Evolutionary conservation across 2,888 invertebrate species (phyloP).

Genomic region (Panzeria rudis): DNA sequence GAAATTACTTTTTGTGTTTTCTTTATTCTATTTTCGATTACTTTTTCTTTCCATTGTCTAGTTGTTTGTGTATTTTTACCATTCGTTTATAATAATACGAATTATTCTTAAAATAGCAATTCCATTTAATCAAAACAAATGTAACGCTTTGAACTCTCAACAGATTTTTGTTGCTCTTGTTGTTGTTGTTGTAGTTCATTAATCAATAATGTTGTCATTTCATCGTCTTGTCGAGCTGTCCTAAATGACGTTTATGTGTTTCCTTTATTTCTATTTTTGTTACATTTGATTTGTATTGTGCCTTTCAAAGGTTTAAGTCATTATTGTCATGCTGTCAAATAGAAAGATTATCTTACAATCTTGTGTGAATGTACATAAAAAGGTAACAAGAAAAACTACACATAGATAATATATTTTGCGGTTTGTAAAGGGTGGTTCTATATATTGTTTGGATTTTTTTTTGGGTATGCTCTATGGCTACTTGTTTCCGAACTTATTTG

Average conservation of each 20-base stretch:
- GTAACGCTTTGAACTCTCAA: conserved; percentile 59
- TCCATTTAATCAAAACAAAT: conserved; percentile 65
- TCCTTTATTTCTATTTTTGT: not conserved
- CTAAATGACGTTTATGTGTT: conserved; percentile 6
- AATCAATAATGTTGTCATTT: conserved; percentile 63
- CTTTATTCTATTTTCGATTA: not conserved
- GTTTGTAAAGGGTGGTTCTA: no score
- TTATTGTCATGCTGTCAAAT: conserved; percentile 59
- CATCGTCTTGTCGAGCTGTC: conserved; percentile 5
- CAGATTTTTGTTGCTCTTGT: conserved; percentile 50
- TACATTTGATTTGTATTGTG: conserved; percentile 8
- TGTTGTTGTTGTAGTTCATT: conserved; percentile 51
- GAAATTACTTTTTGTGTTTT: not conserved
- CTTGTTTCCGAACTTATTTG: no score
- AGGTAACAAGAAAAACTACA: not conserved
- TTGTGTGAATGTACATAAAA: conserved; percentile 6
- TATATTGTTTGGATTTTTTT: no score
- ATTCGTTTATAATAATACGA: conserved; percentile 1
- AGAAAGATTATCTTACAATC: conserved; percentile 37
- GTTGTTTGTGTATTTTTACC: not conserved
- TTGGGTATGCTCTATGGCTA: no score
- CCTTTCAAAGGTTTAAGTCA: conserved; percentile 38
- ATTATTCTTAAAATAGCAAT: conserved; percentile 38
- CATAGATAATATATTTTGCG: not conserved
- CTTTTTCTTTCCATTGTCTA: not conserved